Base-by-base conservation (phyloP, 2,797 vertebrate species). In the Diceros bicornis region DNA sequence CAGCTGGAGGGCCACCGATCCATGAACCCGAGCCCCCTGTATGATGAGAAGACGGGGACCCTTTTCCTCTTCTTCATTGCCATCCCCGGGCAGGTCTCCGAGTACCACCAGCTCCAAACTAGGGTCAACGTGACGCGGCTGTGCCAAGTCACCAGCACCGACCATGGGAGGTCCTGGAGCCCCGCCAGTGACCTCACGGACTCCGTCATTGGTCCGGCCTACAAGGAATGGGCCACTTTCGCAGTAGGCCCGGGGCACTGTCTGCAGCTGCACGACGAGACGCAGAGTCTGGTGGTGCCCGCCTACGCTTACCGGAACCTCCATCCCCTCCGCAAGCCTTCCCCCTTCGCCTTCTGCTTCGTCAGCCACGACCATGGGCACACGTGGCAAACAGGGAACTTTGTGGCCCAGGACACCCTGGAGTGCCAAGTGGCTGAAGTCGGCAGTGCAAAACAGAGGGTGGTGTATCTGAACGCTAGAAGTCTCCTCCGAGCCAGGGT, bases 51-150 rank as follows among this genome's bases (percentile, higher is more conserved):
- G 55, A 98, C 79, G 0, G 97, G 93, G n/a, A 98, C 97, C 34
- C 57, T 99, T 37, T 97, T 98, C 95, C 98, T 99, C 74, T 98
- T 99, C 97, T 99, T 99, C 97, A 98, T 98, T 7, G 98, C 98
- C 0, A 0, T 99, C 29, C 97, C 82, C 0, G 96, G 97, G 14
- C 97, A 97, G 41, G 69, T 98, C 10, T 98, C 98, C 0, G 99
- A 99, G 97, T 50, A 91, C 13, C 68, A 98, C 13, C 99, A 99
- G 97, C 96, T 99, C 64, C 96, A 37, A 25, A 98, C 96, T 16
- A 94, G 92, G 97, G 98, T 64, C 90, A 99, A 98, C 1, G 1
- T 95, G 79, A 97, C 98, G 0, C 97, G 97, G 71, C 98, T 99
- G 61, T 99, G 98, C 97, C 98, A 93, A 0, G 95, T 98, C 95